phyloP scores from a whole-genome alignment of 1,140 invertebrate species.

The Aphelenchoides fujianensis region DNA sequence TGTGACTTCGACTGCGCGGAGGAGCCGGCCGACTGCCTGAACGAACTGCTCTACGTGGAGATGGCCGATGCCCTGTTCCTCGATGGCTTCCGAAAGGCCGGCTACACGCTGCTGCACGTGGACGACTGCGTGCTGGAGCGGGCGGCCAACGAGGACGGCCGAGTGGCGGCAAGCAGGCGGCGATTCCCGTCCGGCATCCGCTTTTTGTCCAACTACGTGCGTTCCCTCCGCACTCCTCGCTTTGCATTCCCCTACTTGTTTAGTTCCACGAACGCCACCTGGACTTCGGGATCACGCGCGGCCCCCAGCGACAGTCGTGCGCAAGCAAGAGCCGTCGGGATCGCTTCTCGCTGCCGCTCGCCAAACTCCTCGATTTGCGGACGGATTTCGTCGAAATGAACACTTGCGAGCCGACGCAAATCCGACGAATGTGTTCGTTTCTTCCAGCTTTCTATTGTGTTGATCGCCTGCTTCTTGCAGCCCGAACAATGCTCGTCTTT shows the following conservation, averaged over 20 bases:
- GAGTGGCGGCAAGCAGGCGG: neutral
- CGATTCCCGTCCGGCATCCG: conserved; percentile 6
- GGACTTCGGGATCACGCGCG: neutral
- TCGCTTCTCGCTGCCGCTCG: neutral
- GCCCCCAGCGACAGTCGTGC: neutral
- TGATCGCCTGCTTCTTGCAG: neutral
- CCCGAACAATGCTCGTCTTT: neutral
- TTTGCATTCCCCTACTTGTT: no score
- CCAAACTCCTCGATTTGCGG: neutral
- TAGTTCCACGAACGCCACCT: conserved; percentile 2
- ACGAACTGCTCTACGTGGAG: conserved; percentile 55
- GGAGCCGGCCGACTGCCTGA: conserved; percentile 55
- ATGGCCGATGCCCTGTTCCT: conserved; percentile 40
- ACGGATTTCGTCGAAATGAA: conserved; percentile 14
- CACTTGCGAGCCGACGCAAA: neutral
- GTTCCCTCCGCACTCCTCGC: neutral
- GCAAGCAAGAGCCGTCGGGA: neutral
- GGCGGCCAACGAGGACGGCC: neutral
- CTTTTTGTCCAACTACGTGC: neutral
- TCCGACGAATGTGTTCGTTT: neutral
- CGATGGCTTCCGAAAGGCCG: conserved; percentile 50
- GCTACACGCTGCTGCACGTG: conserved; percentile 44
- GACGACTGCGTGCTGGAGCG: conserved; percentile 57
- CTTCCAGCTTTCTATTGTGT: neutral
- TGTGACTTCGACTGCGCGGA: conserved; percentile 81